Evolutionary conservation across 2,797 vertebrate genomes (phyloP).

Genomic region (Trematomus bernacchii): DNA sequence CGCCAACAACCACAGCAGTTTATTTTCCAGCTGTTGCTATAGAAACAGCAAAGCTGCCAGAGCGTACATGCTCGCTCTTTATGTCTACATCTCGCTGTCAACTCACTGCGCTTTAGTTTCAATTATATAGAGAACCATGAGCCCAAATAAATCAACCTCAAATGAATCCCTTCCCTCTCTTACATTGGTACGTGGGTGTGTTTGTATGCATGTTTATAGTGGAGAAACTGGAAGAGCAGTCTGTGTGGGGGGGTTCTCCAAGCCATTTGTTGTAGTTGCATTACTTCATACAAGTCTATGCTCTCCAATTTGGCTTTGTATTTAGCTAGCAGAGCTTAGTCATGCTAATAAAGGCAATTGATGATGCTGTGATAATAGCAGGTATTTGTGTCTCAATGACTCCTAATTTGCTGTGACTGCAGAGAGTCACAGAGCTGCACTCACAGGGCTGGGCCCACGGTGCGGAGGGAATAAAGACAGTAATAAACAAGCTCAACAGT

Average conservation of each 20-base stretch:
- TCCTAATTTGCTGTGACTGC: conserved; percentile 52
- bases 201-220: conserved; percentile 6
- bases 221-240: conserved; percentile 11
- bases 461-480: conserved; percentile 21
- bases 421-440: conserved; percentile 9
- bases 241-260: neutral
- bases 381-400: conserved; percentile 51
- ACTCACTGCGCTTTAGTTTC: conserved; percentile 8
- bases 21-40: conserved; percentile 84
- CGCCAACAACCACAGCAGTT: conserved; percentile 65
- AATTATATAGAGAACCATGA: conserved; percentile 1
- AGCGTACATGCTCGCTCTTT: conserved; percentile 34
- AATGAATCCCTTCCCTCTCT: neutral
- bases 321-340: conserved; percentile 24
- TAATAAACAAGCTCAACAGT: conserved; percentile 18
- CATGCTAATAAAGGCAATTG: conserved; percentile 45
- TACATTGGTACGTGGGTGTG: neutral
- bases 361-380: conserved; percentile 54
- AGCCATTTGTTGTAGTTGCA: neutral
- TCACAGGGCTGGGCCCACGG: neutral
- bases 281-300: neutral
- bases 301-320: conserved; percentile 36
- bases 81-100: conserved; percentile 32
- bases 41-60: conserved; percentile 78
- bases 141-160: neutral